These are phyloP conservation scores for Rhynchomys soricoides DNA, from an alignment of 2,113 vertebrate genomes.

Conservation along the genomic window DNA sequence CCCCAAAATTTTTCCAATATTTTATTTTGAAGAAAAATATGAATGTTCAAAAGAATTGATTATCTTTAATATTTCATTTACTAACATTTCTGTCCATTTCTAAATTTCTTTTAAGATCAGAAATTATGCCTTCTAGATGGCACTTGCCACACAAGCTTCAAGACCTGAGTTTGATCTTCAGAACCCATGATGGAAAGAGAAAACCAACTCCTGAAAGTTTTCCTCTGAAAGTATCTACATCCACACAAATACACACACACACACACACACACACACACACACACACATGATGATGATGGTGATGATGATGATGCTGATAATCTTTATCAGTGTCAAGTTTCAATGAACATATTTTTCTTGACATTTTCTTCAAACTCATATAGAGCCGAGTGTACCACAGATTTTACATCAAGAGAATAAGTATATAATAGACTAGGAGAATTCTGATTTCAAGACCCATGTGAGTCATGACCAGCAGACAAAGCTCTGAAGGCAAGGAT, in stretches of 20 bases:
- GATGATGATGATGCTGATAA: background rate
- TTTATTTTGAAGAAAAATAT: background rate
- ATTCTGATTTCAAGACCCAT: background rate
- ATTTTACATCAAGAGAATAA: background rate
- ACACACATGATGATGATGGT: background rate
- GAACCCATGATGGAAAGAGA: background rate
- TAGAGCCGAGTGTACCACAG: background rate
- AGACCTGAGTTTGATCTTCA: background rate
- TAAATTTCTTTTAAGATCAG: conserved; percentile 29
- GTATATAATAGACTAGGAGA: background rate
- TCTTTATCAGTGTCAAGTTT: background rate
- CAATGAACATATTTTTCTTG: background rate
- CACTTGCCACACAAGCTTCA: background rate
- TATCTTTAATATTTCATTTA: background rate
- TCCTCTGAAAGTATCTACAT: too few species aligned
- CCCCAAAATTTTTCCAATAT: background rate
- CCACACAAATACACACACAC: background rate
- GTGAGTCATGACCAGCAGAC: background rate
- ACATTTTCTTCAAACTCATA: background rate
- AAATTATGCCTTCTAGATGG: background rate
- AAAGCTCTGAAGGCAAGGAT: background rate
- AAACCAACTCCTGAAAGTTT: background rate
- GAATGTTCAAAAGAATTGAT: background rate
- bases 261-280: background rate
- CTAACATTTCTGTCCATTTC: background rate